These are phyloP conservation scores for Oscheius onirici DNA, from an alignment of 2,888 invertebrate species.

Conservation along the genomic window DNA sequence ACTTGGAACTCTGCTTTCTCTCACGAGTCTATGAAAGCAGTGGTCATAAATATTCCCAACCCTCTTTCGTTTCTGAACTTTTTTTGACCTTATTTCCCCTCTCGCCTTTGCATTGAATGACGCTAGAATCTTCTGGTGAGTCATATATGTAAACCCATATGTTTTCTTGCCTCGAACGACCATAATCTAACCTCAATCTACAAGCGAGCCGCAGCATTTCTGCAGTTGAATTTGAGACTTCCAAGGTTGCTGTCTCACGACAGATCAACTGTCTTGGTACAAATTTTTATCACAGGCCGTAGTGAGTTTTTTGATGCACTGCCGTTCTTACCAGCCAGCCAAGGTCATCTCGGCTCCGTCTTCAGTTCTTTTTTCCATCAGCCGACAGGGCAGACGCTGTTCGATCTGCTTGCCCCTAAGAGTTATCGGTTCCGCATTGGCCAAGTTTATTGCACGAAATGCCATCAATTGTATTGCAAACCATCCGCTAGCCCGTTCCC, in stretches of 20 bases:
- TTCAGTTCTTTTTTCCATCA: neutral
- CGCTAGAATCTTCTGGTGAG: too few relatives aligned
- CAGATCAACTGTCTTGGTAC: neutral
- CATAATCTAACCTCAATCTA: too few relatives aligned
- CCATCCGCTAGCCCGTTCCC: conserved; percentile 4
- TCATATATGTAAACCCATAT: too few relatives aligned
- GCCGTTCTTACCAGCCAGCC: neutral
- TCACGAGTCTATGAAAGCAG: too few relatives aligned
- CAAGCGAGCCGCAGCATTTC: too few relatives aligned
- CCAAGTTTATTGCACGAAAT: conserved; percentile 5
- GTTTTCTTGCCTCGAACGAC: too few relatives aligned
- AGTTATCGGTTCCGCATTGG: neutral
- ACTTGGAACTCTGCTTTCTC: too few relatives aligned
- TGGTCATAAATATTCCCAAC: too few relatives aligned
- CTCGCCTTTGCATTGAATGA: too few relatives aligned
- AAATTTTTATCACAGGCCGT: neutral
- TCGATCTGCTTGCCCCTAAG: neutral
- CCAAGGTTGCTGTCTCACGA: neutral
- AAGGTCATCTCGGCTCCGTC: neutral
- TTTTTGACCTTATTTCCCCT: too few relatives aligned
- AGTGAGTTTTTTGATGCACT: neutral
- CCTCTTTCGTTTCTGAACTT: too few relatives aligned
- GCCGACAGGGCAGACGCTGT: neutral
- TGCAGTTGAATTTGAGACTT: neutral
- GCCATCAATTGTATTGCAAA: conserved; percentile 3